These are phyloP conservation scores for Hippopotamyrus pictus DNA, from an alignment of 2,797 vertebrate species.

Conservation along the genomic window DNA sequence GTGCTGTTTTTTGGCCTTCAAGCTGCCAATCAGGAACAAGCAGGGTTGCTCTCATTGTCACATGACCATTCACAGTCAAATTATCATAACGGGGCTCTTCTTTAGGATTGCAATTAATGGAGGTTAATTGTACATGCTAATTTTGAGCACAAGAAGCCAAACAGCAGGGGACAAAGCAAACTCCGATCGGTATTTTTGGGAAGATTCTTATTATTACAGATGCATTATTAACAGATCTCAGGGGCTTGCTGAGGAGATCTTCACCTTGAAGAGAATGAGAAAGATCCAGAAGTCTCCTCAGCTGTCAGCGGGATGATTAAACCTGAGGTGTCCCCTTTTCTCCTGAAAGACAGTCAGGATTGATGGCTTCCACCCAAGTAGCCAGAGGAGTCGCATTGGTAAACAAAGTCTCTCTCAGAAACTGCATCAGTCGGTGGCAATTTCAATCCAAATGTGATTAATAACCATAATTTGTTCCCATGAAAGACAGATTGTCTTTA, in stretches of 20 bases:
- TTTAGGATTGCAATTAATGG: slow-evolving; percentile 50
- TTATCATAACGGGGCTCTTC: slow-evolving; percentile 36
- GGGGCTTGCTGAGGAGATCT: slow-evolving; percentile 42
- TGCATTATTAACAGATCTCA: slow-evolving; percentile 58
- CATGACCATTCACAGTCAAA: slow-evolving; percentile 12
- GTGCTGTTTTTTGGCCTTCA: neutral
- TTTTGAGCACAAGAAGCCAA: slow-evolving; percentile 59
- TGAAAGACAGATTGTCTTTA: slow-evolving; percentile 31
- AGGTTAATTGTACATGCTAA: slow-evolving; percentile 73
- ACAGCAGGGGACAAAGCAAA: slow-evolving; percentile 60
- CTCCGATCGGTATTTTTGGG: slow-evolving; percentile 59
- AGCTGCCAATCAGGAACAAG: neutral
- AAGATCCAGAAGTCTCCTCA: slow-evolving; percentile 45
- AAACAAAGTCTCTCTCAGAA: slow-evolving; percentile 73
- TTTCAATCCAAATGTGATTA: slow-evolving; percentile 62
- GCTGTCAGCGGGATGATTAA: slow-evolving; percentile 65
- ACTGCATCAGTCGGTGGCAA: slow-evolving; percentile 64
- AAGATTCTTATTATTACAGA: slow-evolving; percentile 53
- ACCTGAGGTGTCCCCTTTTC: slow-evolving; percentile 54
- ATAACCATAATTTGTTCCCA: slow-evolving; percentile 55
- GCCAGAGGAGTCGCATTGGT: slow-evolving; percentile 62
- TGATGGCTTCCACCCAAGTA: slow-evolving; percentile 66
- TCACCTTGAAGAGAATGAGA: slow-evolving; percentile 62
- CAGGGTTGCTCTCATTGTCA: slow-evolving; percentile 22
- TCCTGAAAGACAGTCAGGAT: slow-evolving; percentile 66